phyloP scores from a whole-genome alignment of 2,797 vertebrate species.

The Enteromius treurensis region DNA sequence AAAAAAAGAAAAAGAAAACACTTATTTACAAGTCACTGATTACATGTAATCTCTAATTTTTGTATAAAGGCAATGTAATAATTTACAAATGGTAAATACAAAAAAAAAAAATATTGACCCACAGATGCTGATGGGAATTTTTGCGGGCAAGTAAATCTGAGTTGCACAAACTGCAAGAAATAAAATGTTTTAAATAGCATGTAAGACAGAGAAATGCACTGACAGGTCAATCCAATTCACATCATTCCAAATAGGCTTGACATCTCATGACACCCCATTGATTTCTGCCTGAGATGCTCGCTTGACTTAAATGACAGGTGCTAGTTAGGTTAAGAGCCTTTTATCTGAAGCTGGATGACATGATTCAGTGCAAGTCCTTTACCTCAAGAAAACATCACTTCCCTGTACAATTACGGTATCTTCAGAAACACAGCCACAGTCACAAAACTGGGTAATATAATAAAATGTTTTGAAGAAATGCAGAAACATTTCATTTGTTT shows the following conservation, averaged over 20 bases:
- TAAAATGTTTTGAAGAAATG: background rate
- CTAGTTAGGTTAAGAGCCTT: constrained; percentile 9
- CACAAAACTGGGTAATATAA: background rate
- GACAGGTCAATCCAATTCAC: constrained; percentile 10
- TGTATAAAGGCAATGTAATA: too few relatives aligned
- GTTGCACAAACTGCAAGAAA: background rate
- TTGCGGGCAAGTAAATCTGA: background rate
- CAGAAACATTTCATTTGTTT: background rate
- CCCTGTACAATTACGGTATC: background rate
- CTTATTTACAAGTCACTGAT: constrained; percentile 5
- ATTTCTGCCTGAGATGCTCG: constrained; percentile 21
- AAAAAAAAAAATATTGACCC: too few relatives aligned
- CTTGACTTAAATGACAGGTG: constrained; percentile 15
- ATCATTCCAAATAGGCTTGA: constrained; percentile 22
- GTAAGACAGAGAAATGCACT: background rate
- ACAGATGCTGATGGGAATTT: background rate
- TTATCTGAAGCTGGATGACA: background rate
- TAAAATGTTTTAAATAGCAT: background rate
- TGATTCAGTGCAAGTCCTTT: background rate
- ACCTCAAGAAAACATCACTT: constrained; percentile 3
- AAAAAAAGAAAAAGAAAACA: background rate
- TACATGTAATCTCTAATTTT: background rate
- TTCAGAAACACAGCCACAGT: background rate
- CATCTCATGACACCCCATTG: constrained; percentile 30
- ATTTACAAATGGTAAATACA: too few relatives aligned